Base-by-base conservation (phyloP, 2,113 vertebrate species). In the Hippocampus zosterae region DNA sequence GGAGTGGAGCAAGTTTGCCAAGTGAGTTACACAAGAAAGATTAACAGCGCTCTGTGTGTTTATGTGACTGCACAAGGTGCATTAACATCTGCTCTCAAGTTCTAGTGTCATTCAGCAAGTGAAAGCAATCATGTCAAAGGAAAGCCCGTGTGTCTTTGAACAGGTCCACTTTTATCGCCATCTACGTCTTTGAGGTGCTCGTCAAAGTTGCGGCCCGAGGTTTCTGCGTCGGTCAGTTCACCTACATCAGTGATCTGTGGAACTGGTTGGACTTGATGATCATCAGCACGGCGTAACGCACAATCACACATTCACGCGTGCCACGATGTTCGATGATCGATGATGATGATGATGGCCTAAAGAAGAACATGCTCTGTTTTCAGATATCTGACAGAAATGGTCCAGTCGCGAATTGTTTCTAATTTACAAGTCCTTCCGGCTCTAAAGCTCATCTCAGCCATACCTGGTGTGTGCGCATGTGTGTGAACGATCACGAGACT, bases 261-360 rank as follows among this genome's bases (percentile, higher is more conserved):
- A 99, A 99, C 77, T 99, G 97, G 97, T 91, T 99, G 83, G 97
- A 99, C 91, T 98, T 99, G 89, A 95, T 96, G 79, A 96, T 99
- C 92, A 99, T 99, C 91, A 92, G 89, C 73, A 99, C 98, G 96
- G 97, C 96, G 97, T 99, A 69, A 69, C n/a, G 23, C 52, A 44
- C 37, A 33, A 27, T n/a, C 62, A 48, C 16, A 9, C 64, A 2
- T 25, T n/a, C 62, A 48, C 16, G 4, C 64, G 1, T 25, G 18
- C 44, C 23, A 25, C 11, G 42, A 67, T 16, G 27, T 13, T 59
- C 44, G 19, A 18, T 41, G 3, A n/a, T n/a, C n/a, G n/a, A 59
- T 55, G 52, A 18, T 46, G 9, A 63, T 59, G 27, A 60, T 33
- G 19, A 44, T 40, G 9, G 9, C 19, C 8, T 19, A 12, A 12